Evolutionary conservation across 2,797 vertebrate genomes (phyloP).

Genomic region (Phrynocephalus vlangalii): DNA sequence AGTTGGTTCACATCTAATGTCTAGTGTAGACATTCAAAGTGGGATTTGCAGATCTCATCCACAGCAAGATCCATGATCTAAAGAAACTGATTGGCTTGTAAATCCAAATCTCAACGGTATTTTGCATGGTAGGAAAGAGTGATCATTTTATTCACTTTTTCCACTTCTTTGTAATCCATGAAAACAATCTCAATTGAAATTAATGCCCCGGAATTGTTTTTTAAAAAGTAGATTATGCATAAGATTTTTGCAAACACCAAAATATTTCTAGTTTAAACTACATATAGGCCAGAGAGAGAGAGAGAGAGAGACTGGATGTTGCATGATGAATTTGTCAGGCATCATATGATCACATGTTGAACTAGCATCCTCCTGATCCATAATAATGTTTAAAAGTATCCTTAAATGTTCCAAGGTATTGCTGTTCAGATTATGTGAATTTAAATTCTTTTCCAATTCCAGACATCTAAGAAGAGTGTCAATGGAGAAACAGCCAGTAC

Average conservation of each 20-base stretch:
- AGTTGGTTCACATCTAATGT: not conserved
- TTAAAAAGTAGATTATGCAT: not conserved
- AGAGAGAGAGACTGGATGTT: not conserved
- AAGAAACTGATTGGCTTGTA: constrained; percentile 6
- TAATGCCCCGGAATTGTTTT: not conserved
- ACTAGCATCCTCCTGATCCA: not conserved
- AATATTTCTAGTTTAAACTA: constrained; percentile 2
- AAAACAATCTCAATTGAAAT: not conserved
- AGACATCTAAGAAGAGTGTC: not conserved
- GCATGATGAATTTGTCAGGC: not conserved
- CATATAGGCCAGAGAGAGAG: not conserved
- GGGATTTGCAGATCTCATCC: not conserved
- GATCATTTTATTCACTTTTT: not conserved
- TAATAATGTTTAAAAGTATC: not conserved
- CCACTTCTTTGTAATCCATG: constrained; percentile 5
- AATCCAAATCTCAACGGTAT: not conserved
- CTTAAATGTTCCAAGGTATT: not conserved
- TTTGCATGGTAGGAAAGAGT: not conserved
- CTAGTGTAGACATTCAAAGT: not conserved
- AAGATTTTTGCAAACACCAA: not conserved
- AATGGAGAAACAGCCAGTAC: not conserved
- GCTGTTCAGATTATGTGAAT: not conserved
- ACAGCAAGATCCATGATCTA: not conserved
- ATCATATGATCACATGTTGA: not conserved
- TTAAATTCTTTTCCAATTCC: not conserved